Conservation (phyloP, 2,113 vertebrate species). For the Trachemys scripta region DNA sequence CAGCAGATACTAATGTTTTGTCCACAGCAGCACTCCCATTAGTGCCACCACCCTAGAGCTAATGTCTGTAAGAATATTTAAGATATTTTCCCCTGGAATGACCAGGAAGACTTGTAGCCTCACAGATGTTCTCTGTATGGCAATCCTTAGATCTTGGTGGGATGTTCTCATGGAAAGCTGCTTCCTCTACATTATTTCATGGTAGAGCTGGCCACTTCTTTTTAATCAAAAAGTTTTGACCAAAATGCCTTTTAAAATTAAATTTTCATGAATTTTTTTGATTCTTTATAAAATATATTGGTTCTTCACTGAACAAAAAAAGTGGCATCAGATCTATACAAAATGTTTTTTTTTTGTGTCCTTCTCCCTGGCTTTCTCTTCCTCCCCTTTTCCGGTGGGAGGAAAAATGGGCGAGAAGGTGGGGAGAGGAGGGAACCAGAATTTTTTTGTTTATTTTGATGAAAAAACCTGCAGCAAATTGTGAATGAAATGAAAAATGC, state of each 20-base stretch:
- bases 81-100: background rate
- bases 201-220: background rate
- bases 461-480: background rate
- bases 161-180: background rate
- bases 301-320: background rate
- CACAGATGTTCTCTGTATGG: background rate
- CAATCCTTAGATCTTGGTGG: background rate
- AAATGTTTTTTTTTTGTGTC: background rate
- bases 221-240: background rate
- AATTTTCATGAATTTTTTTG: background rate
- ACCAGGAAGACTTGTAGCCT: background rate
- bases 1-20: background rate
- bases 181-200: background rate
- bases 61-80: background rate
- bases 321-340: background rate
- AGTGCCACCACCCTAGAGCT: background rate
- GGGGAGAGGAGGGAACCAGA: background rate
- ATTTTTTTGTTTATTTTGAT: background rate
- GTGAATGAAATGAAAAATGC: background rate
- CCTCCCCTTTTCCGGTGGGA: background rate
- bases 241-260: background rate
- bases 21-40: background rate
- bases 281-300: background rate
- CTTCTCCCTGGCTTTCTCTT: background rate
- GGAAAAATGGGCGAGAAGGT: background rate